Evolutionary conservation across 2,797 vertebrate species (phyloP).

Genomic region (Pogoniulus pusillus): DNA sequence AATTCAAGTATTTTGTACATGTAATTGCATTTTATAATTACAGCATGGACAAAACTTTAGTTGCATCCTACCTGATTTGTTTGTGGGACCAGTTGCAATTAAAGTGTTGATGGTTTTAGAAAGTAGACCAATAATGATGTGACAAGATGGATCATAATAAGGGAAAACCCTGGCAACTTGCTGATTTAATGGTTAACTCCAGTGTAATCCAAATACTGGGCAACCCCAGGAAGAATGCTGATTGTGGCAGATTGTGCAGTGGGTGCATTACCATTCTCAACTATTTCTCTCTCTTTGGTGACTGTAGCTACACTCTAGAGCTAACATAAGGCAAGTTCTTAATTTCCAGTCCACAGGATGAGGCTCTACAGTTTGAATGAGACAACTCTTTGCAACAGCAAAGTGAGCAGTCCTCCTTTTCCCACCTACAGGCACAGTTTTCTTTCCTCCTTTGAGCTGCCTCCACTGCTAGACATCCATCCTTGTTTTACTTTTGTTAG

Average conservation of each 20-base stretch:
- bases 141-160: not conserved
- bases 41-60: not conserved
- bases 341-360: not conserved
- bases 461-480: not conserved
- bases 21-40: not conserved
- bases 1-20: not conserved
- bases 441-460: not conserved
- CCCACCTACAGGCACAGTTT: not conserved
- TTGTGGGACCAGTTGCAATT: not conserved
- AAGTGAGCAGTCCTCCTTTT: not conserved
- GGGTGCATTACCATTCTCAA: not conserved
- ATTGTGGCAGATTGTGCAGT: not conserved
- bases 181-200: not conserved
- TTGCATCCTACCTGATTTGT: not conserved
- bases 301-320: not conserved
- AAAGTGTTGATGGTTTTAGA: not conserved
- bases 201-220: not conserved
- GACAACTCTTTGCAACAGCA: not conserved
- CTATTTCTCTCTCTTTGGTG: not conserved
- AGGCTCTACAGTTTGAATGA: not conserved
- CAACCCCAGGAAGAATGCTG: not conserved
- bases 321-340: not conserved
- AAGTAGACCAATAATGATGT: not conserved
- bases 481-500: not conserved
- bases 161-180: not conserved